Evolutionary conservation across 1,140 invertebrate genomes (phyloP).

Genomic region (Chionoecetes opilio): DNA sequence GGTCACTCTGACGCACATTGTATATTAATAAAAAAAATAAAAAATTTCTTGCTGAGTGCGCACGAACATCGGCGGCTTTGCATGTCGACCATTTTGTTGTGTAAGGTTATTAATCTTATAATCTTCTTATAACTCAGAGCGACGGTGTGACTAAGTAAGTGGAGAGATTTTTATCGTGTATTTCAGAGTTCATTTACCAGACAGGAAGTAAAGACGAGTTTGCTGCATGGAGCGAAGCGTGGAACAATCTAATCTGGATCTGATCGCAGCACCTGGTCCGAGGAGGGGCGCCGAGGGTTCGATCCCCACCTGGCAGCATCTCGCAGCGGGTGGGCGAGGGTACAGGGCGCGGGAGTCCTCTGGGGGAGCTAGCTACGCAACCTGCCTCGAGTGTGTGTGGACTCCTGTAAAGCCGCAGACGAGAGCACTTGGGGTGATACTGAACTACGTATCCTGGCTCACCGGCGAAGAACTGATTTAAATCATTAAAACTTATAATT

Average conservation of each 20-base stretch:
- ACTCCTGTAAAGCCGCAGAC: background rate
- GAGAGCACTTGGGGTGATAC: background rate
- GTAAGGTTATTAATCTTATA: no score
- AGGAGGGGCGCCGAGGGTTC: background rate
- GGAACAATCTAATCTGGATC: constrained; percentile 18
- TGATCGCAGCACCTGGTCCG: background rate
- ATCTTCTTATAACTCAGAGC: background rate
- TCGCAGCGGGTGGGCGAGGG: background rate
- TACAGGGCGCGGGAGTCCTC: background rate
- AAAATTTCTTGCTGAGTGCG: no score
- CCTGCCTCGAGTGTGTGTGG: background rate
- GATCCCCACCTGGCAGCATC: background rate
- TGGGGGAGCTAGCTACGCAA: background rate
- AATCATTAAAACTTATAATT: no score
- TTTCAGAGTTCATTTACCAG: constrained; percentile 4
- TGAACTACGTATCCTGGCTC: background rate
- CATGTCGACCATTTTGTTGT: no score
- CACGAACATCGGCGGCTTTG: no score
- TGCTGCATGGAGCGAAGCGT: background rate
- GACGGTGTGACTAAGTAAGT: background rate
- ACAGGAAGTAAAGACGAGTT: background rate
- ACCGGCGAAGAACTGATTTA: no score
- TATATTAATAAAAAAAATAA: no score
- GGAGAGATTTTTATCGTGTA: background rate
- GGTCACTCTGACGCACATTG: no score